These are phyloP conservation scores for Drosophila micromelanica DNA, from an alignment of 1,140 invertebrate genomes.

Conservation along the genomic window DNA sequence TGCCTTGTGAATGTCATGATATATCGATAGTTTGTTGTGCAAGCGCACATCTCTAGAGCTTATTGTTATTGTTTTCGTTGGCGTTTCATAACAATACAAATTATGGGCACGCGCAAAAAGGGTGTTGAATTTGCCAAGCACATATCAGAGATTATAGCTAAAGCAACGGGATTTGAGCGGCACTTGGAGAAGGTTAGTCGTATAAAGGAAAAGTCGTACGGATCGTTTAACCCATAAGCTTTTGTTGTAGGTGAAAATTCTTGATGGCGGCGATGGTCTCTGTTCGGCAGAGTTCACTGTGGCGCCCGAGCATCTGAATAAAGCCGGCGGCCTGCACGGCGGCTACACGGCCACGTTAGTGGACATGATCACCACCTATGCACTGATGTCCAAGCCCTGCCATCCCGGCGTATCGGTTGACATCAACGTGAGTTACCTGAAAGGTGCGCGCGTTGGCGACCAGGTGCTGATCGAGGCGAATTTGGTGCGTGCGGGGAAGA, in stretches of 20 bases:
- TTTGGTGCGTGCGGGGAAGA: constrained; percentile 91
- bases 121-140: constrained; percentile 76
- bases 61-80: constrained; percentile 25
- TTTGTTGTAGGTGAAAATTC: constrained; percentile 87
- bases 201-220: constrained; percentile 35
- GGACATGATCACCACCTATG: constrained; percentile 93
- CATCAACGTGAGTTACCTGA: constrained; percentile 90
- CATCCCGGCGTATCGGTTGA: constrained; percentile 90
- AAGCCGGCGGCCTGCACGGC: constrained; percentile 91
- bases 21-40: constrained; percentile 30
- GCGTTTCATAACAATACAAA: constrained; percentile 34
- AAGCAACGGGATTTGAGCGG: constrained; percentile 67
- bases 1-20: not conserved
- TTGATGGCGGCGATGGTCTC: constrained; percentile 88
- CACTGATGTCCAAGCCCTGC: constrained; percentile 88
- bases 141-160: constrained; percentile 71
- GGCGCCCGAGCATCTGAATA: constrained; percentile 90
- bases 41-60: constrained; percentile 2
- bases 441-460: constrained; percentile 90
- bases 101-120: constrained; percentile 71
- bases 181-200: constrained; percentile 63
- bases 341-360: constrained; percentile 93
- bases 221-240: not conserved
- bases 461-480: constrained; percentile 91
- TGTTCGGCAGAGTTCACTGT: constrained; percentile 92